A percentile compares a stretch with the other conserved stretches of the same genome.
phyloP scores from a whole-genome alignment of 2,797 vertebrate species.

The Sebastes vulpes region DNA sequence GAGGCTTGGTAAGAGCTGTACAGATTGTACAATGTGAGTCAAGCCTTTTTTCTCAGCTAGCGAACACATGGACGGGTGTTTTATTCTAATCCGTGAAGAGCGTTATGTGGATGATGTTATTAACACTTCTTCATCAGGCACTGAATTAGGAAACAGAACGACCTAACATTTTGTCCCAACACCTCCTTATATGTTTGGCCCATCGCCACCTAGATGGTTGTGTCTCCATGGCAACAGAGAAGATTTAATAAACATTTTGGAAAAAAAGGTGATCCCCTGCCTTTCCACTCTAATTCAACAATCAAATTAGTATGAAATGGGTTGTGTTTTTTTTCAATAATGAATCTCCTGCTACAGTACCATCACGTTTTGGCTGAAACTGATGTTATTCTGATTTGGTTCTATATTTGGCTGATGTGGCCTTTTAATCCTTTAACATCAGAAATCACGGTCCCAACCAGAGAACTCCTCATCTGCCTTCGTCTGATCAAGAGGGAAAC shows the following conservation, averaged over 20 bases:
- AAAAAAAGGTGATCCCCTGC: not conserved
- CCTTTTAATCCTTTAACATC: conserved; percentile 4
- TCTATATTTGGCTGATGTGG: not conserved
- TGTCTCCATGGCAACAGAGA: conserved; percentile 9
- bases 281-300: conserved; percentile 5
- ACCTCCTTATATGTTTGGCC: not conserved
- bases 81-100: conserved; percentile 14
- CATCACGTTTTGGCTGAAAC: not conserved
- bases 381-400: not conserved
- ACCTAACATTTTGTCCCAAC: conserved; percentile 16
- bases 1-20: not conserved
- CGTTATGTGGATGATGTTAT: not conserved
- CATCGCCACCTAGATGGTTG: not conserved
- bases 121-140: conserved; percentile 30
- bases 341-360: not conserved
- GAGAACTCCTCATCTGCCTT: conserved; percentile 84
- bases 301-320: not conserved
- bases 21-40: not conserved
- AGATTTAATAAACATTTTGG: conserved; percentile 1
- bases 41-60: not conserved
- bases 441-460: conserved; percentile 82
- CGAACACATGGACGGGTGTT: not conserved
- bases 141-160: conserved; percentile 26
- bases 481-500: conserved; percentile 78
- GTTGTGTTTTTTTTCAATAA: not conserved